phyloP scores from a whole-genome alignment of 2,888 invertebrate genomes.

The Eumacrocentrus americanus region DNA sequence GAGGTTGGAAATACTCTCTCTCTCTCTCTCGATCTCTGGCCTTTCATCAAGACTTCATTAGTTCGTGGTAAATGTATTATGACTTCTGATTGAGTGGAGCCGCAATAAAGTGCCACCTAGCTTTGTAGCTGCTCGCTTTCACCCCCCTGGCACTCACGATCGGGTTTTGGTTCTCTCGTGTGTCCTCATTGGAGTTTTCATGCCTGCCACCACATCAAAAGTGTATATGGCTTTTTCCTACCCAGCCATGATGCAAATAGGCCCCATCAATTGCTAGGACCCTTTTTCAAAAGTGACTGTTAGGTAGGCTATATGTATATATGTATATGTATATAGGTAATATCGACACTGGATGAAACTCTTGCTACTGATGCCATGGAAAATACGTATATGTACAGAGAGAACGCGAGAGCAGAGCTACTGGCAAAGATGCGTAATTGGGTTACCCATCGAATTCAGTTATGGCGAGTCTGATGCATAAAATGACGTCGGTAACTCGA shows the following conservation, averaged over 20 bases:
- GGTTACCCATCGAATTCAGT: conserved; percentile 61
- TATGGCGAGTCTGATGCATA: conserved; percentile 62
- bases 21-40: too few relatives aligned
- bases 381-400: conserved; percentile 29
- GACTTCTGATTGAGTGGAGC: conserved; percentile 61
- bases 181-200: conserved; percentile 16
- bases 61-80: conserved; percentile 61
- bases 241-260: conserved; percentile 35
- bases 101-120: conserved; percentile 44
- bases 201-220: conserved; percentile 6
- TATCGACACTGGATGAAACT: conserved; percentile 5
- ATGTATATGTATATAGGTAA: too few relatives aligned
- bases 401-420: conserved; percentile 33
- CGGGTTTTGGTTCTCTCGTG: conserved; percentile 4
- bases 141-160: conserved; percentile 27
- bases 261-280: conserved; percentile 4
- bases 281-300: conserved; percentile 2
- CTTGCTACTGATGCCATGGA: background rate
- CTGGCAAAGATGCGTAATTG: conserved; percentile 61
- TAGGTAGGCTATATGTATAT: too few relatives aligned
- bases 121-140: conserved; percentile 38
- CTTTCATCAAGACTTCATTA: conserved; percentile 62
- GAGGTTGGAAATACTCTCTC: conserved; percentile 45
- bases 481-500: conserved; percentile 60
- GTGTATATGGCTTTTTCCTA: conserved; percentile 19